These are phyloP conservation scores for Scaptomyza polygonia DNA, from an alignment of 2,888 invertebrate species.

Conservation along the genomic window DNA sequence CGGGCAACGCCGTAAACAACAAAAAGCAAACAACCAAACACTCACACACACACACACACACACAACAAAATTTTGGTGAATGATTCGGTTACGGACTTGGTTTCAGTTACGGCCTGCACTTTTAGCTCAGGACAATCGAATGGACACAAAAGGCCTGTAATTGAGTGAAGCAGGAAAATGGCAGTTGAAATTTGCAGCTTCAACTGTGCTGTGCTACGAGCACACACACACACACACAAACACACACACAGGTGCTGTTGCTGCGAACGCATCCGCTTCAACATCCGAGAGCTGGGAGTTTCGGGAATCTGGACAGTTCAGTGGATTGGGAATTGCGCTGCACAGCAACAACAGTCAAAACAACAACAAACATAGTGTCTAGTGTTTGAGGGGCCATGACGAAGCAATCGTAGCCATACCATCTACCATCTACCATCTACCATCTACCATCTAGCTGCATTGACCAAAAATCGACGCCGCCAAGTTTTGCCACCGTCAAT, in stretches of 20 bases:
- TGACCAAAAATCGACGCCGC: slow-evolving; percentile 32
- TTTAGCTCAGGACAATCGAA: slow-evolving; percentile 44
- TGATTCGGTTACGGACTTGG: slow-evolving; percentile 68
- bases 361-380: background rate
- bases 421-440: no score
- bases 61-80: slow-evolving; percentile 46
- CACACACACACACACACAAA: background rate
- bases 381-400: slow-evolving; percentile 33
- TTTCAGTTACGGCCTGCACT: slow-evolving; percentile 64
- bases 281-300: background rate
- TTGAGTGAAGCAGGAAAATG: slow-evolving; percentile 67
- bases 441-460: background rate
- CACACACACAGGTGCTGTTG: slow-evolving; percentile 39
- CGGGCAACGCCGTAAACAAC: slow-evolving; percentile 43
- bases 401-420: no score
- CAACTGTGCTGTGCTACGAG: slow-evolving; percentile 6
- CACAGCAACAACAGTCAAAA: background rate
- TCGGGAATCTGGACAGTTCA: slow-evolving; percentile 8
- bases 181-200: slow-evolving; percentile 54
- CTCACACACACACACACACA: slow-evolving; percentile 1
- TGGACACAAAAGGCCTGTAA: slow-evolving; percentile 71
- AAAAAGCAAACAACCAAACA: slow-evolving; percentile 14
- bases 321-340: slow-evolving; percentile 1
- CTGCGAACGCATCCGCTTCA: slow-evolving; percentile 37
- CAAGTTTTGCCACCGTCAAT: slow-evolving; percentile 52